These are phyloP conservation scores for Engraulis encrasicolus DNA, from an alignment of 2,113 vertebrate genomes.

Conservation along the genomic window DNA sequence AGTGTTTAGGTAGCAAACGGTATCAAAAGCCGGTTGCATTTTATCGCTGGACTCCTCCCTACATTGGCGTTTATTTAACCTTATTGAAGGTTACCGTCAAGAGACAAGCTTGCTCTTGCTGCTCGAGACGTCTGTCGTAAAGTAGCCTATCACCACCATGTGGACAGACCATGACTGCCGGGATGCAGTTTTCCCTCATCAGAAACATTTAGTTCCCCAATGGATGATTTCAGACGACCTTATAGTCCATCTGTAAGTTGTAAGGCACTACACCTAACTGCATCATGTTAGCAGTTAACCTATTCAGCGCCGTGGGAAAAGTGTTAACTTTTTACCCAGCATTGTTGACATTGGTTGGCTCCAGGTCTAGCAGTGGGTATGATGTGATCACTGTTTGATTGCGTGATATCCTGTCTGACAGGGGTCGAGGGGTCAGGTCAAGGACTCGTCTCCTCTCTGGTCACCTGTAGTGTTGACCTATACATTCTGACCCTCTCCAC, in stretches of 20 bases:
- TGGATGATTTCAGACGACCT: not conserved
- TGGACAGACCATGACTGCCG: not conserved
- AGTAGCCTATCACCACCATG: constrained; percentile 3
- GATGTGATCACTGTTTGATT: too few species aligned
- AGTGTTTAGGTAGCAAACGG: not conserved
- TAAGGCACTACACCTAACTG: not conserved
- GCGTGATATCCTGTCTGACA: too few species aligned
- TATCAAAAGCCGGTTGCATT: not conserved
- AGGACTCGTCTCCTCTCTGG: not conserved
- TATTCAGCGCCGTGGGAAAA: too few species aligned
- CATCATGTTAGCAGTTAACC: not conserved
- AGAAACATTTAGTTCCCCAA: not conserved
- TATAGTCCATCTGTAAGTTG: not conserved
- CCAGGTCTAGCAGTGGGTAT: too few species aligned
- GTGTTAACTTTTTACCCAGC: too few species aligned
- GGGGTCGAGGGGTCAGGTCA: not conserved
- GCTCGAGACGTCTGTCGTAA: not conserved
- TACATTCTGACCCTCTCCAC: not conserved
- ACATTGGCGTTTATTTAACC: constrained; percentile 55
- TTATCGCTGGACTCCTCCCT: constrained; percentile 13
- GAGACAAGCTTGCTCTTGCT: not conserved
- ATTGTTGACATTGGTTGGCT: too few species aligned
- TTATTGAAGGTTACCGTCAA: constrained; percentile 65
- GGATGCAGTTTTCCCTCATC: not conserved
- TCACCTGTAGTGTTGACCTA: not conserved